These are phyloP conservation scores for Muraenolepis orangiensis DNA, from an alignment of 2,797 vertebrate species.

Conservation along the genomic window DNA sequence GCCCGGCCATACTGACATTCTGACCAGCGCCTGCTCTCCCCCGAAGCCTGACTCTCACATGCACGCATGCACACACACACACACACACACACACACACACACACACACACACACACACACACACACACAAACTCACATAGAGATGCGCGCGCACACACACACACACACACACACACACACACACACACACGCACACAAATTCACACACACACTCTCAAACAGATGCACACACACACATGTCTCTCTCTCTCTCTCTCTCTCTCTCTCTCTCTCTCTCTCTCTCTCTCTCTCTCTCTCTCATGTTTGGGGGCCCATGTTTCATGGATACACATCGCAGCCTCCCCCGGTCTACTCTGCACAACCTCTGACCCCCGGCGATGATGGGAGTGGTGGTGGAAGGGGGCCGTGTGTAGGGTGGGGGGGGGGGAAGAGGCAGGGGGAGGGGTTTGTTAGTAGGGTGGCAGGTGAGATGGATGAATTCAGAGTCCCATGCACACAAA, in stretches of 20 bases:
- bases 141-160: too few relatives aligned
- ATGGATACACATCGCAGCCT: constrained; percentile 73
- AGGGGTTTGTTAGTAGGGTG: too few relatives aligned
- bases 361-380: constrained; percentile 69
- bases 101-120: constrained; percentile 8
- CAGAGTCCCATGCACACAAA: neutral
- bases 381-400: constrained; percentile 67
- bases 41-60: constrained; percentile 59
- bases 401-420: constrained; percentile 41
- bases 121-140: neutral
- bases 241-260: constrained; percentile 40
- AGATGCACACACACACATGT: constrained; percentile 11
- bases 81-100: neutral
- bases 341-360: constrained; percentile 46
- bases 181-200: neutral
- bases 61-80: constrained; percentile 6
- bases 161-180: constrained; percentile 1
- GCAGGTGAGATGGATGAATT: constrained; percentile 45
- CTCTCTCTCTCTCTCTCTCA: constrained; percentile 52
- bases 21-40: constrained; percentile 73
- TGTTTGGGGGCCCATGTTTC: constrained; percentile 64
- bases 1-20: constrained; percentile 80
- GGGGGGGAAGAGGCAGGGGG: too few relatives aligned
- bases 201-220: constrained; percentile 30
- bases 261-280: constrained; percentile 65